Evolutionary conservation across 2,797 vertebrate species (phyloP), one percentile per base, ranked within the genome.

Genomic region (Neostethus bicornis): DNA sequence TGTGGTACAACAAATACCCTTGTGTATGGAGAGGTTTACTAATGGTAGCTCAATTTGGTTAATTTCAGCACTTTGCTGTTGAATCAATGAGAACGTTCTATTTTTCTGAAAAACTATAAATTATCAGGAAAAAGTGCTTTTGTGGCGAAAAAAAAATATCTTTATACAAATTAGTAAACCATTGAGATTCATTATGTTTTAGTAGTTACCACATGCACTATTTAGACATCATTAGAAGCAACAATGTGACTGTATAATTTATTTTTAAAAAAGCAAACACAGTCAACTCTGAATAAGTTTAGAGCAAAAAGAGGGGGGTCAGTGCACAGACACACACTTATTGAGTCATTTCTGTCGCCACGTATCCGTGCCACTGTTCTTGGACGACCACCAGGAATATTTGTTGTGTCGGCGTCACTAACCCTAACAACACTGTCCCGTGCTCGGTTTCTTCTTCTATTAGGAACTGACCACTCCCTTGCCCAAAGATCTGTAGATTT

Each of bases 401-500:
- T 8, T 65, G 45, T 66, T 49, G 7, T 54, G 75, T 72, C 67
- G 42, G 53, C 58, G 46, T 67, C 48, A 49, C 23, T 24, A 71
- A 70, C 77, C 81, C 79, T 44, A 38, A 75, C 64, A 64, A 54
- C 60, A 70, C 66, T 9, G 50, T 61, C 52, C 61, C 29, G 64
- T 51, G 57, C 63, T 39, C 37, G 11, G 17, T 25, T 62, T 25
- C 60, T 67, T 59, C 67, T 5, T 59, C 67, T 5, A 38, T 53
- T 23, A 77, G 81, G 74, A 74, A 67, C 6, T 32, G 74, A 65
- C 73, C 80, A 46, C 78, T 73, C 66, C 4, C 3, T 57, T 25
- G 56, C 42, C 50, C 75, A 84, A 88, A 77, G 85, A 80, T 46
- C 59, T 56, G 69, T 65, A 79, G 77, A 82, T 83, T 85, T 83